These are phyloP conservation scores for Phalacrocorax carbo DNA, from an alignment of 2,113 vertebrate genomes.

Conservation along the genomic window DNA sequence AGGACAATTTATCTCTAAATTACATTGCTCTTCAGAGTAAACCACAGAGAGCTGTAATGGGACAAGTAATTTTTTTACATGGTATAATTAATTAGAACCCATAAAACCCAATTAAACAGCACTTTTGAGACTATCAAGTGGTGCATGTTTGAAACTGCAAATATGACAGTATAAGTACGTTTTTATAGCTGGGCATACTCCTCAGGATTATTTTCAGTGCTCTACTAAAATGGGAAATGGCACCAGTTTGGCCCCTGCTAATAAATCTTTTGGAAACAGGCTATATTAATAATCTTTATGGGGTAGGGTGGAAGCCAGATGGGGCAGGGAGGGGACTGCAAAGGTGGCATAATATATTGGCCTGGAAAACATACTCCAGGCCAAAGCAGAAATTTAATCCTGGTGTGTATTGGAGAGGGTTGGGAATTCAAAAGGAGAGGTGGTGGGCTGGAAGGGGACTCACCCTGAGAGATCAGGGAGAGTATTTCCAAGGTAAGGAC, in stretches of 20 bases:
- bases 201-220: constrained; percentile 65
- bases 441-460: not conserved
- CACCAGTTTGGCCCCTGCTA: constrained; percentile 63
- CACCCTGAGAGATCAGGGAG: not conserved
- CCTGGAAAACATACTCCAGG: constrained; percentile 45
- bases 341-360: constrained; percentile 48
- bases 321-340: not conserved
- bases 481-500: not conserved
- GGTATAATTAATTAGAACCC: constrained; percentile 71
- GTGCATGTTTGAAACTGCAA: constrained; percentile 64
- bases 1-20: constrained; percentile 57
- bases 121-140: constrained; percentile 74
- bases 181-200: constrained; percentile 70
- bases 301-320: constrained; percentile 34
- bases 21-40: constrained; percentile 65
- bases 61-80: constrained; percentile 65
- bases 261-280: constrained; percentile 59
- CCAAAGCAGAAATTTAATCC: constrained; percentile 36
- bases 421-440: not conserved
- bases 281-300: constrained; percentile 70
- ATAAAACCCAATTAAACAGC: constrained; percentile 74
- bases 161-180: constrained; percentile 70
- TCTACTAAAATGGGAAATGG: constrained; percentile 66
- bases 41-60: constrained; percentile 65
- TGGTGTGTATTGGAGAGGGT: not conserved